Evolutionary conservation across 2,113 vertebrate genomes (phyloP), one percentile per base, ranked within the genome.

Genomic region (Galemys pyrenaicus): DNA sequence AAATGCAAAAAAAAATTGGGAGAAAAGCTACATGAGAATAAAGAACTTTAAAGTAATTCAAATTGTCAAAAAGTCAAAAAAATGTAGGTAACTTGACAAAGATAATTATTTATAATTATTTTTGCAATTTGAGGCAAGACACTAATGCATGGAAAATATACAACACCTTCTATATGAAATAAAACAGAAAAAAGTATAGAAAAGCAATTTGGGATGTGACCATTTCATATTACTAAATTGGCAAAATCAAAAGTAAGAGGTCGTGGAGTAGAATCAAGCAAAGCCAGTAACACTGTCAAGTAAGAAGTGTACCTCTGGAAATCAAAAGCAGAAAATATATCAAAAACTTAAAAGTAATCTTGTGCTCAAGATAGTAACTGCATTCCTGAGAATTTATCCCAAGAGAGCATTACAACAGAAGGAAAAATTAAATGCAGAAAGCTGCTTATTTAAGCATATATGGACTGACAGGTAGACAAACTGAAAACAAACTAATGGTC

Each of bases 201-300:
- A 83, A 87, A 89, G 32, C 49, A 79, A 79, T 22, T n/a, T 65
- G 41, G 49, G 7, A 82, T 30, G 62, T 51, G 58, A 35, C 2
- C 10, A 73, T 30, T 41, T 85, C 82, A 71, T 20, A 94, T 92
- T 20, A 74, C 58, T 44, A 75, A 93, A 94, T 90, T 16, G 65
- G 39, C 49, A 37, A 75, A 95, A 28, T 54, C 17, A 86, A 54
- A 77, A 81, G 65, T 56, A 41, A 56, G 20, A 92, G 28, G 22
- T 3, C 44, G 12, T 16, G 15, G 13, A 51, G 22, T 3, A 82
- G 39, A 73, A 46, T 67, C 28, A 54, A 22, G 62, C 10, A 79
- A 5, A 51, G 51, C 13, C 24, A 92, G 24, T 58, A 30, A 16
- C 30, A 78, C 37, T n/a, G 28, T 11, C 35, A 51, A 74, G 39